A percentile compares a stretch with the other conserved stretches of the same genome.
phyloP scores from a whole-genome alignment of 1,140 invertebrate species.

The Antheraea pernyi region DNA sequence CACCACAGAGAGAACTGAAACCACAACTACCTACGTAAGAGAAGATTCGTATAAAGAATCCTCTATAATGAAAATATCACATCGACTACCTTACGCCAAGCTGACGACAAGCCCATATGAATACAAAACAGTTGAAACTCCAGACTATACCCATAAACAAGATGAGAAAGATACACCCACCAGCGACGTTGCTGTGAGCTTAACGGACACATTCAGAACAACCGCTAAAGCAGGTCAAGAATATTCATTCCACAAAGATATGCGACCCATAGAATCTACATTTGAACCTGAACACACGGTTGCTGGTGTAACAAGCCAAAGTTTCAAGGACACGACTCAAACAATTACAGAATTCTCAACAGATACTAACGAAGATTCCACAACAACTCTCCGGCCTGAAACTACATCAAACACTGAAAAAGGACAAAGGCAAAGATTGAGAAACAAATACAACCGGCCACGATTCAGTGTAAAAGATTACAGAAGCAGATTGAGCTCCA shows the following conservation, averaged over 20 bases:
- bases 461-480: slow-evolving; percentile 83
- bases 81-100: slow-evolving; percentile 49
- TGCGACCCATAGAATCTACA: slow-evolving; percentile 61
- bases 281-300: slow-evolving; percentile 20
- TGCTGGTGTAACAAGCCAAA: slow-evolving; percentile 11
- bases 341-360: slow-evolving; percentile 30
- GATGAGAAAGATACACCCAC: slow-evolving; percentile 78
- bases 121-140: slow-evolving; percentile 52
- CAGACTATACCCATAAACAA: slow-evolving; percentile 75
- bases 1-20: slow-evolving; percentile 55
- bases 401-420: slow-evolving; percentile 45
- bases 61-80: slow-evolving; percentile 76
- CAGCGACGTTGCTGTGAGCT: slow-evolving; percentile 68
- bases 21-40: slow-evolving; percentile 49
- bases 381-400: slow-evolving; percentile 48
- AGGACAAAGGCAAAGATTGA: slow-evolving; percentile 56
- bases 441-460: slow-evolving; percentile 75
- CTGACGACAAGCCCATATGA: slow-evolving; percentile 41
- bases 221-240: slow-evolving; percentile 43
- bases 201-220: slow-evolving; percentile 51
- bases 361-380: slow-evolving; percentile 35
- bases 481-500: slow-evolving; percentile 74
- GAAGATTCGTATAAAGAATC: slow-evolving; percentile 62
- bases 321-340: slow-evolving; percentile 38
- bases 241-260: slow-evolving; percentile 69